Percentiles rank a stretch among this genome's conserved stretches.
phyloP scores from a whole-genome alignment of 2,888 invertebrate species.

The Troglohyphantes excavatus region DNA sequence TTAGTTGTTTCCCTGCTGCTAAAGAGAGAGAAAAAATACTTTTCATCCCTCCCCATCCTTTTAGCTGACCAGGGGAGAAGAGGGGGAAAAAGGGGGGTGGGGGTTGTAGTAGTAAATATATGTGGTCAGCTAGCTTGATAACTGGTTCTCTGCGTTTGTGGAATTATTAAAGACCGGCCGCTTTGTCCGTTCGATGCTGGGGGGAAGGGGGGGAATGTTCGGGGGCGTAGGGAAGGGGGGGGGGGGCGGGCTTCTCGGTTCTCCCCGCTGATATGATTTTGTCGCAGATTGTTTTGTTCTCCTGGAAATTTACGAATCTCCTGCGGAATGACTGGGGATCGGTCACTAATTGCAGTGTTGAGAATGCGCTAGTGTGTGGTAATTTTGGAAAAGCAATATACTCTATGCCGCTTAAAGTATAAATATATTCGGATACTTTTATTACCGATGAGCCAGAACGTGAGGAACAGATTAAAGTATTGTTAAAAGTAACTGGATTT shows the following conservation, averaged over 20 bases:
- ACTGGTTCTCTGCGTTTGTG: constrained; percentile 74
- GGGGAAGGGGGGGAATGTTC: not conserved
- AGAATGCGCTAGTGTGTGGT: too few species aligned
- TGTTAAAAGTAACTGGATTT: too few species aligned
- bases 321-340: constrained; percentile 45
- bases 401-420: too few species aligned
- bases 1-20: constrained; percentile 77
- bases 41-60: constrained; percentile 20
- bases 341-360: constrained; percentile 39
- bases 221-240: not conserved
- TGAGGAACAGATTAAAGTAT: too few species aligned
- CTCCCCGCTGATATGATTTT: constrained; percentile 74
- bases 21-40: constrained; percentile 74
- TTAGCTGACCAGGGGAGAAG: not conserved
- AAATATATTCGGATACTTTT: too few species aligned
- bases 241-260: constrained; percentile 9
- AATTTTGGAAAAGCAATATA: too few species aligned
- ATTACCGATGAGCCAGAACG: too few species aligned
- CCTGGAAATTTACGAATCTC: constrained; percentile 68
- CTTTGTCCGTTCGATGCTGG: constrained; percentile 37
- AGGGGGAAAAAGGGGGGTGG: too few species aligned
- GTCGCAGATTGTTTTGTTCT: constrained; percentile 75
- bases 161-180: constrained; percentile 77
- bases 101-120: too few species aligned
- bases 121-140: constrained; percentile 74